Conservation (phyloP, 1,140 invertebrate species). For the Drosophila eugracilis region DNA sequence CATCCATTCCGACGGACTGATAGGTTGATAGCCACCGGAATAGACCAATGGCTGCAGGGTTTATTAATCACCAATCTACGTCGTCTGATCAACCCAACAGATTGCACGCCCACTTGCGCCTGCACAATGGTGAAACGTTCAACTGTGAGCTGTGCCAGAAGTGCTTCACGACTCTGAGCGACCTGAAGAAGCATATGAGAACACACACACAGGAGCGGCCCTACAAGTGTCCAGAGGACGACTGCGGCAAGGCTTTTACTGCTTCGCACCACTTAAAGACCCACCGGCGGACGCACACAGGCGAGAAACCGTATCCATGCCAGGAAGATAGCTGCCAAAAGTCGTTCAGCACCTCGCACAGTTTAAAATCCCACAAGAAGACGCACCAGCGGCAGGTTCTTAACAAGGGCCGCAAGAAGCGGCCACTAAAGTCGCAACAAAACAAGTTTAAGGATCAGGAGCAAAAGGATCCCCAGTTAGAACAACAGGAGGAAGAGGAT, state of each 20-base stretch:
- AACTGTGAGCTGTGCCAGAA: constrained; percentile 96
- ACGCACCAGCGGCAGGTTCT: constrained; percentile 86
- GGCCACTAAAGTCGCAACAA: constrained; percentile 26
- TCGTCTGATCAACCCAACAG: constrained; percentile 84
- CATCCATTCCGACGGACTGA: constrained; percentile 3
- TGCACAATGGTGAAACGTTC: constrained; percentile 98
- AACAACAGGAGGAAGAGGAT: constrained; percentile 14
- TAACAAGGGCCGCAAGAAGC: constrained; percentile 69
- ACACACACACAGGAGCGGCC: constrained; percentile 97
- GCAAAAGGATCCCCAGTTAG: constrained; percentile 9
- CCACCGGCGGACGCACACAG: constrained; percentile 86
- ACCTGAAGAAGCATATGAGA: constrained; percentile 96
- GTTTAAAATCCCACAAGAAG: constrained; percentile 91
- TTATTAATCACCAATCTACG: constrained; percentile 32
- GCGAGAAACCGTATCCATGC: constrained; percentile 92
- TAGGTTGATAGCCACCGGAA: constrained; percentile 10
- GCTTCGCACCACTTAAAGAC: constrained; percentile 97
- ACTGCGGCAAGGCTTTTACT: constrained; percentile 96
- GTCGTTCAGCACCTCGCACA: constrained; percentile 92
- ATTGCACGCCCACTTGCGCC: constrained; percentile 94
- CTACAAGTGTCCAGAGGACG: constrained; percentile 93
- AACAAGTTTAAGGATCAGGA: constrained; percentile 17
- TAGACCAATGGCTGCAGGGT: constrained; percentile 29
- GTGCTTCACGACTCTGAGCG: constrained; percentile 96
- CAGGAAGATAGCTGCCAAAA: constrained; percentile 89